Percentiles rank a stretch among this genome's conserved stretches.
These are phyloP conservation scores for Dromius quadrimaculatus DNA, from an alignment of 2,888 invertebrate genomes.

Conservation along the genomic window DNA sequence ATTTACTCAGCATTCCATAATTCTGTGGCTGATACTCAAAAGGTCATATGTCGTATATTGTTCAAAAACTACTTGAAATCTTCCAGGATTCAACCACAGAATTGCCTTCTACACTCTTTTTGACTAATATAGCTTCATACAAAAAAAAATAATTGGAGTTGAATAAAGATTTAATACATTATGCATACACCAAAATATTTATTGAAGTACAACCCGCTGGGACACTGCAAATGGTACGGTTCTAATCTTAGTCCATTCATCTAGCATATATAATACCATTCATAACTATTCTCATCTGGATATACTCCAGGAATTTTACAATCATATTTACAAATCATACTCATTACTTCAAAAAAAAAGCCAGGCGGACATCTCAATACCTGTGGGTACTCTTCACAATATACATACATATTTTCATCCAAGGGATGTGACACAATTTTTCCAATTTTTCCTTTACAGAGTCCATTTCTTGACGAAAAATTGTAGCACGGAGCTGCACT, in stretches of 20 bases:
- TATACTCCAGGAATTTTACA: slow-evolving; percentile 13
- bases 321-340: slow-evolving; percentile 6
- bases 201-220: background rate
- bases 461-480: slow-evolving; percentile 8
- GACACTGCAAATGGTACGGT: slow-evolving; percentile 9
- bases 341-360: slow-evolving; percentile 8
- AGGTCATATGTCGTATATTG: too few relatives aligned
- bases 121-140: background rate
- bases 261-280: slow-evolving; percentile 37
- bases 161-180: too few relatives aligned
- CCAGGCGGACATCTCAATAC: background rate
- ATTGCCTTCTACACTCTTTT: too few relatives aligned
- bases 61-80: background rate
- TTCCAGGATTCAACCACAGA: background rate
- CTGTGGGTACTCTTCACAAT: background rate
- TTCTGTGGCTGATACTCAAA: too few relatives aligned
- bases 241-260: slow-evolving; percentile 2
- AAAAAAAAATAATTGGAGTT: too few relatives aligned
- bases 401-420: background rate
- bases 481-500: background rate
- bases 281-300: slow-evolving; percentile 9
- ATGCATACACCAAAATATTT: background rate
- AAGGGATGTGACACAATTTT: slow-evolving; percentile 1
- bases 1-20: too few relatives aligned
- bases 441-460: background rate